Conservation (phyloP, 2,888 invertebrate species). For the Strigamia crassipes region DNA sequence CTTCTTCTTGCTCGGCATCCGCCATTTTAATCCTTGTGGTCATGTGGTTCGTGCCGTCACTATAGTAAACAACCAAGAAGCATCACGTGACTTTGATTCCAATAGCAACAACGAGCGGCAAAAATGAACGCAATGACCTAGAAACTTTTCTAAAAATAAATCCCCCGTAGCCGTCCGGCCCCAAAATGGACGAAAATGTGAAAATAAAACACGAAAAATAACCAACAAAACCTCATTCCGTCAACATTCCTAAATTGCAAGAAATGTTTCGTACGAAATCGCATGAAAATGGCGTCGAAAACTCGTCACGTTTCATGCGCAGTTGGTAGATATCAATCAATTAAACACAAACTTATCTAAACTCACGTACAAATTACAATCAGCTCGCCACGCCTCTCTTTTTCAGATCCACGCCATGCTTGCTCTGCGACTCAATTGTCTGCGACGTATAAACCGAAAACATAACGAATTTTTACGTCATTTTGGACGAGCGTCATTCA, state of each 20-base stretch:
- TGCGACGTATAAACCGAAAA: neutral
- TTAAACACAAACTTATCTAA: neutral
- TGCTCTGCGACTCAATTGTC: neutral
- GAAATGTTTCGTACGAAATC: neutral
- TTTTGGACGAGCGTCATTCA: neutral
- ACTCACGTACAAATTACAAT: neutral
- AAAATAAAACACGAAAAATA: neutral
- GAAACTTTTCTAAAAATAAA: neutral
- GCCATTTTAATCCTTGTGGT: neutral
- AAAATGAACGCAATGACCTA: neutral
- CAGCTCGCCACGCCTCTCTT: neutral
- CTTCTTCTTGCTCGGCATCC: conserved; percentile 42
- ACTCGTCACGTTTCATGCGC: neutral
- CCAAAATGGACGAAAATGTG: neutral
- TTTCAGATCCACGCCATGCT: neutral
- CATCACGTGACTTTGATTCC: neutral
- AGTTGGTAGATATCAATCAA: neutral
- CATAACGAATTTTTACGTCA: neutral
- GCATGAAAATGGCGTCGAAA: neutral
- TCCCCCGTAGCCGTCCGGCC: neutral
- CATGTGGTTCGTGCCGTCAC: neutral
- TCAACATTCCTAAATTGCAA: neutral
- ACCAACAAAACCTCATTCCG: neutral
- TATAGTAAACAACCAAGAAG: neutral
- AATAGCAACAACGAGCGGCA: neutral